Evolutionary conservation across 2,113 vertebrate genomes (phyloP).

Genomic region (Perca fluviatilis): DNA sequence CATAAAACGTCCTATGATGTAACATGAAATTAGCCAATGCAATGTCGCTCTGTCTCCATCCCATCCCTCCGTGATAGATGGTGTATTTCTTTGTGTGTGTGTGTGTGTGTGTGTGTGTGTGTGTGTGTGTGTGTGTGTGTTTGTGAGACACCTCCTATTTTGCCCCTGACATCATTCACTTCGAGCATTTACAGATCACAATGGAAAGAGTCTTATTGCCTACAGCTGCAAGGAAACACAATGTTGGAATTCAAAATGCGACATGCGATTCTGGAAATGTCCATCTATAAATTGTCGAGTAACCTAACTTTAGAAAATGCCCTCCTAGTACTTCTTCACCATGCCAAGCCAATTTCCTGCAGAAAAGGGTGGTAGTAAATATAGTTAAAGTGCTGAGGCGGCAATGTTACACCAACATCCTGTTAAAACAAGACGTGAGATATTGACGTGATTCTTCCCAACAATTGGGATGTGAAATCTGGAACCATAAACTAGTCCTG

Average conservation of each 20-base stretch:
- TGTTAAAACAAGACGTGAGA: constrained; percentile 76
- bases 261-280: constrained; percentile 43
- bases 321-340: constrained; percentile 66
- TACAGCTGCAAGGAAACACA: background rate
- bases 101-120: too few species aligned
- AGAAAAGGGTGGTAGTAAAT: constrained; percentile 82
- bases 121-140: background rate
- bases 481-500: constrained; percentile 65
- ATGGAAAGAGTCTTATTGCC: constrained; percentile 5
- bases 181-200: constrained; percentile 62
- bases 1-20: constrained; percentile 27
- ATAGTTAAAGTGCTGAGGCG: constrained; percentile 81
- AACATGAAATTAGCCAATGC: constrained; percentile 40
- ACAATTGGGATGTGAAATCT: constrained; percentile 74
- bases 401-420: constrained; percentile 72
- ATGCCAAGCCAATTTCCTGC: constrained; percentile 80
- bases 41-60: constrained; percentile 7
- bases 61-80: constrained; percentile 8
- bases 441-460: constrained; percentile 72
- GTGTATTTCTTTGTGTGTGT: constrained; percentile 26
- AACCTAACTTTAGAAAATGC: constrained; percentile 75
- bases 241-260: constrained; percentile 38
- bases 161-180: constrained; percentile 46
- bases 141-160: constrained; percentile 33
- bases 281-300: constrained; percentile 56